A percentile compares a stretch with the other conserved stretches of the same genome.
phyloP scores from a whole-genome alignment of 2,888 invertebrate species.

The Podabrus alpinus region DNA sequence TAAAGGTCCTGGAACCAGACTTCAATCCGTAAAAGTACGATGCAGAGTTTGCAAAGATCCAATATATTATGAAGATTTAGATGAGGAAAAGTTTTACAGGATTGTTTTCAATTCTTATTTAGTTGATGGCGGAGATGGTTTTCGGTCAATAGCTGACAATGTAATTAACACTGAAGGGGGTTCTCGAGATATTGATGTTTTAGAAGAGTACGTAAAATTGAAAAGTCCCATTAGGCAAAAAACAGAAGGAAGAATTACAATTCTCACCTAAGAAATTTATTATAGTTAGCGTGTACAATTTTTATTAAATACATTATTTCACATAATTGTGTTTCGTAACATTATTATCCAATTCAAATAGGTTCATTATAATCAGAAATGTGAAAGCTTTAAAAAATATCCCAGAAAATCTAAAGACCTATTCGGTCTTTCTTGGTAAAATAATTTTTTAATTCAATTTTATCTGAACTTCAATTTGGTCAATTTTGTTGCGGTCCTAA shows the following conservation, averaged over 20 bases:
- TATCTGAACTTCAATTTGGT: too few relatives aligned
- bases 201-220: constrained; percentile 59
- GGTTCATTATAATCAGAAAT: too few relatives aligned
- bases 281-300: too few relatives aligned
- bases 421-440: too few relatives aligned
- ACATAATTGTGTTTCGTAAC: too few relatives aligned
- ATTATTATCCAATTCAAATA: too few relatives aligned
- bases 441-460: too few relatives aligned
- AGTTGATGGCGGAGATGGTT: constrained; percentile 71
- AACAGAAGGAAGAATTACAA: constrained; percentile 5
- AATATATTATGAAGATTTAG: constrained; percentile 62
- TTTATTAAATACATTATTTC: too few relatives aligned
- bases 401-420: too few relatives aligned
- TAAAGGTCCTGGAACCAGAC: constrained; percentile 62
- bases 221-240: constrained; percentile 53
- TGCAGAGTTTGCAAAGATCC: constrained; percentile 71
- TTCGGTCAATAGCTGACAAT: constrained; percentile 57
- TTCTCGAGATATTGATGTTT: constrained; percentile 60
- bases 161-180: constrained; percentile 58
- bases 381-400: too few relatives aligned
- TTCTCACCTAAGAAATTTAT: not conserved
- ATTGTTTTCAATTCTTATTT: constrained; percentile 65
- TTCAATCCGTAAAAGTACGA: constrained; percentile 60
- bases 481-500: too few relatives aligned
- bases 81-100: constrained; percentile 63